Base-by-base conservation (phyloP, 2,797 vertebrate genomes). In the Craterocephalus amniculus region DNA sequence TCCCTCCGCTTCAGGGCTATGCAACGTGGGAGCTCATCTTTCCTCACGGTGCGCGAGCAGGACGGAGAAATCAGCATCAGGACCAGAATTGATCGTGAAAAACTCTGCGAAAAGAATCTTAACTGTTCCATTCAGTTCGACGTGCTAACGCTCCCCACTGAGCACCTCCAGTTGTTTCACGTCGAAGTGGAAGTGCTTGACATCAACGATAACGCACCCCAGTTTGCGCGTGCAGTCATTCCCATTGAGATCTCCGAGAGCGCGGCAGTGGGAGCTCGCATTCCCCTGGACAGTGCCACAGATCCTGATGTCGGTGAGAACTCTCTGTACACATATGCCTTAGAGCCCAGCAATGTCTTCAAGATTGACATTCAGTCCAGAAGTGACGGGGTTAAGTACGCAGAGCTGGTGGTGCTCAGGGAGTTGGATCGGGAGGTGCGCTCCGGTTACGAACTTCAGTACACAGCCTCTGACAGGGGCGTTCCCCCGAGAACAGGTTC, bases 91-190 rank as follows among this genome's bases (percentile, higher is more conserved):
- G 98, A 99, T 90, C 96, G 98, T 0, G 98, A 99, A 32, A 95
- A 96, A 87, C 96, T 99, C 2, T 99, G 98, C 76, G 96, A 97
- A 86, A 97, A 96, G 83, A 97, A 98, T 91, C 91, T 94, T 3
- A 97, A 99, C 91, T 99, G 97, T 84, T 96, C 97, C 18, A 96
- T 99, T 14, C 97, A 97, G 89, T 99, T 99, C 71, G 97, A 99
- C 49, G 97, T 99, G 86, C 95, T 99, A 78, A 99, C 97, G 1
- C 92, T 99, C 8, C 98, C 98, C 2, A 98, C 96, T 1, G 97
- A 99, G 58, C 94, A 97, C 82, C 92, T 99, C 84, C 97, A 98
- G 93, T 93, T 99, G 4, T 97, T 99, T 84, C 97, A 98, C 20
- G 94, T 99, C 24, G 96, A 98, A 73, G 97, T 99, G 20, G 97